Base-by-base conservation (phyloP, 2,888 invertebrate species). In the Pedicia rivosa region DNA sequence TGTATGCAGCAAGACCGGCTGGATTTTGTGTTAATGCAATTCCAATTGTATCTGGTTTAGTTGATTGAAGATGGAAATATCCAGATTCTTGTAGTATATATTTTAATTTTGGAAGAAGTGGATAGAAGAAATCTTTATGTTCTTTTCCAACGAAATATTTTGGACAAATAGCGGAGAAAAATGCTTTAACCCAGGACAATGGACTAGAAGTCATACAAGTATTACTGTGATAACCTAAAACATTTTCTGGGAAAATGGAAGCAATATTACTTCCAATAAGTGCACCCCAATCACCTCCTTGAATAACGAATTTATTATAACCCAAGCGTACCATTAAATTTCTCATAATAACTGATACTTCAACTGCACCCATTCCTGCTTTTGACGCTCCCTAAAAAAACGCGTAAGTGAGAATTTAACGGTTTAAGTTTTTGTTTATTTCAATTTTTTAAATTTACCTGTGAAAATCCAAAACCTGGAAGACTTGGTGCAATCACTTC, bases 11-110 rank as follows among this genome's bases (percentile, higher is more conserved):
- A 31, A 88, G 62, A 17, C 83, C 87, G 3, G 74, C 67, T 0
- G 88, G 88, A 1, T 82, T 79, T 46, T 84, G 79, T 13, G 68
- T 62, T 22, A 90, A 55, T 1, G 65, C 77, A 2, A 71, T 64
- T 14, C 83, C 81, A 41, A 81, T 57, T 1, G 86, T 83, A 50
- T 87, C 86, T 12, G 87, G 86, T 55, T 83, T 86, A 0, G 84
- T 82, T 0, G 79, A 70, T 53, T 87, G 87, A 2, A 84, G 44
- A 50, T 83, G 83, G 46, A 78, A 49, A 46, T 72, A 71, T 4
- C 70, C 70, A 12, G 42, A 42, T 50, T 70, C 67, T 28, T 49
- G 37, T 5, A 59, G 2, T 0, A 54, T 3, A 8, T 25, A 17
- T 8, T 22, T 5, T 1, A 46, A 14, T 28, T 44, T 45, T 5